Evolutionary conservation across 53 echinoderm and acorn worm genomes (phyloP), one percentile per base, ranked within the genome.

Genomic region (Apostichopus leukothele): DNA sequence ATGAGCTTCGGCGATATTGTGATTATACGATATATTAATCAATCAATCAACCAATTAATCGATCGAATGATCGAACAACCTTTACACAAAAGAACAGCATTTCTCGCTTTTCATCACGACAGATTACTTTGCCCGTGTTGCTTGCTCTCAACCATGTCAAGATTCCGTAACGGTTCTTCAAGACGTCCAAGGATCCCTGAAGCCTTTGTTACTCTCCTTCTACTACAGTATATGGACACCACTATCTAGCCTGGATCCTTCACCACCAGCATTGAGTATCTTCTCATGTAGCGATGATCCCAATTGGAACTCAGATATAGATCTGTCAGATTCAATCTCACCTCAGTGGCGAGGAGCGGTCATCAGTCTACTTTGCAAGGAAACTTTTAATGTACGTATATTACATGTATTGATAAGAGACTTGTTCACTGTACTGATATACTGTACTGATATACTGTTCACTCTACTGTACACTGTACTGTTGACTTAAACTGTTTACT

Each of bases 141-240:
- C 63, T 4, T 63, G 63, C 14, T 63, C 63, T 4, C 50, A 18
- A 79, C 16, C 11, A 53, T 79, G 79, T 79, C 52, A 79, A 50
- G 52, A 79, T 26, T 18, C 7, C 12, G 12, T 79, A 5, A 79
- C 79, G n/a, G 79, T 84, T 39, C 61, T 84, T 14, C 84, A 59
- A 84, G 26, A 59, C 60, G n/a, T 84, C 57, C 53, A 21, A n/a
- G 66, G 61, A 26, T 84, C 66, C 4, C 52, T 9, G 14, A 66
- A 84, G 19, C 27, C 66, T 10, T 1, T 84, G 61, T 84, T 19
- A 26, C 61, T 84, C 4, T 84, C 84, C 1, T 84, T 84, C 59
- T 84, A 84, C 84, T 84, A 84, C 84, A 84, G 60, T 22, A 23
- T 84, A 60, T 60, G 79, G 79, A 13, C 18, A 16, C 39, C 18